Evolutionary conservation across 2,113 vertebrate species (phyloP).

Genomic region (Neodon shergylaensis): DNA sequence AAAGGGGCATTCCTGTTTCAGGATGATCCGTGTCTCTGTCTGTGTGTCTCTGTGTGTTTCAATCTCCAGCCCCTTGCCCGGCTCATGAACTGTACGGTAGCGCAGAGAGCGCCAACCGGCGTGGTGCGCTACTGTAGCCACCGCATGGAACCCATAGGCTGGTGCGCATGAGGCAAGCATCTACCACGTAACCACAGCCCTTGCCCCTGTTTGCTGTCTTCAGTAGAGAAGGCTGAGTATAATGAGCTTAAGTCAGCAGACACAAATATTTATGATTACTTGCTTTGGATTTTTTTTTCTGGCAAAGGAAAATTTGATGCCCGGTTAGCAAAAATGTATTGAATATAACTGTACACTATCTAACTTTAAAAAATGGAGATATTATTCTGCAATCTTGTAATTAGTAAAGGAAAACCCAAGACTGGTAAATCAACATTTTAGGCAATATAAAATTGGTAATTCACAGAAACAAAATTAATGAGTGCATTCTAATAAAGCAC

Average conservation of each 20-base stretch:
- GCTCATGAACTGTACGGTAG: too few relatives aligned
- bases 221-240: background rate
- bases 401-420: conserved; percentile 17
- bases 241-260: background rate
- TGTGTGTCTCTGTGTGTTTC: too few relatives aligned
- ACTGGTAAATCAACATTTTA: background rate
- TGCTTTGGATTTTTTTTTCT: background rate
- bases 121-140: too few relatives aligned
- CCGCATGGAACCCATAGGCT: background rate
- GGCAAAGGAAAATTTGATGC: background rate
- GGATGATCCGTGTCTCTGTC: too few relatives aligned
- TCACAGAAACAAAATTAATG: conserved; percentile 39
- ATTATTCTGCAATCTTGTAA: background rate
- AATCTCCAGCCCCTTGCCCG: too few relatives aligned
- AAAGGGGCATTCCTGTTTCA: too few relatives aligned
- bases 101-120: accelerated
- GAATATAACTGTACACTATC: background rate
- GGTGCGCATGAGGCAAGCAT: background rate
- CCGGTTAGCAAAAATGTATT: conserved; percentile 27
- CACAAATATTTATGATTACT: background rate
- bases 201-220: background rate
- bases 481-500: background rate
- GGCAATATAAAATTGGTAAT: background rate
- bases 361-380: background rate
- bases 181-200: background rate